Conservation (phyloP, 23 tunicate genomes). For the Halocynthia roretzi region DNA sequence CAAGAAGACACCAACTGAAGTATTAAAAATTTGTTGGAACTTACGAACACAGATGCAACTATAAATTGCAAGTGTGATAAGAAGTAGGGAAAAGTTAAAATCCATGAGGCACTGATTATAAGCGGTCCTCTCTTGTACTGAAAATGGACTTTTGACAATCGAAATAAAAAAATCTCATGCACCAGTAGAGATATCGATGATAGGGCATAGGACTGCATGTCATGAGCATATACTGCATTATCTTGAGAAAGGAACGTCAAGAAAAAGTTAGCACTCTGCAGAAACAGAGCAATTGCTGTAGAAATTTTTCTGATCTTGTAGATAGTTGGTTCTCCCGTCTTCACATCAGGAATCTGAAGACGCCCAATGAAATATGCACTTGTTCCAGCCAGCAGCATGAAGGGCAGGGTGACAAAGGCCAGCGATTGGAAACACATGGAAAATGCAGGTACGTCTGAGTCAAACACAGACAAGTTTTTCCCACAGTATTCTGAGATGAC, state of each 20-base stretch:
- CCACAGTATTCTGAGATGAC: slow-evolving; percentile 33
- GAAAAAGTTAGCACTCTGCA: slow-evolving; percentile 28
- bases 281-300: slow-evolving; percentile 35
- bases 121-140: slow-evolving; percentile 64
- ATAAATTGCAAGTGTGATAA: slow-evolving; percentile 23
- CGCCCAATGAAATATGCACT: slow-evolving; percentile 69
- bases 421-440: slow-evolving; percentile 72
- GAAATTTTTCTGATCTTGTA: slow-evolving; percentile 48
- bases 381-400: slow-evolving; percentile 40
- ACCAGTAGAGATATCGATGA: slow-evolving; percentile 28
- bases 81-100: slow-evolving; percentile 60
- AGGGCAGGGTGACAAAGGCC: slow-evolving; percentile 50
- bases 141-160: slow-evolving; percentile 74
- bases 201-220: slow-evolving; percentile 29
- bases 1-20: not conserved
- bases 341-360: slow-evolving; percentile 71
- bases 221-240: slow-evolving; percentile 13
- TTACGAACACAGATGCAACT: not conserved
- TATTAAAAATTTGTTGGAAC: not conserved
- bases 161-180: slow-evolving; percentile 53
- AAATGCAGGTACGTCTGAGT: slow-evolving; percentile 32
- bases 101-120: slow-evolving; percentile 50
- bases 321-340: slow-evolving; percentile 18
- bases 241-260: slow-evolving; percentile 46
- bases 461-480: slow-evolving; percentile 29